A percentile compares a stretch with the other conserved stretches of the same genome.
These are phyloP conservation scores for Todiramphus saurophagus DNA, from an alignment of 2,113 vertebrate genomes.

Conservation along the genomic window DNA sequence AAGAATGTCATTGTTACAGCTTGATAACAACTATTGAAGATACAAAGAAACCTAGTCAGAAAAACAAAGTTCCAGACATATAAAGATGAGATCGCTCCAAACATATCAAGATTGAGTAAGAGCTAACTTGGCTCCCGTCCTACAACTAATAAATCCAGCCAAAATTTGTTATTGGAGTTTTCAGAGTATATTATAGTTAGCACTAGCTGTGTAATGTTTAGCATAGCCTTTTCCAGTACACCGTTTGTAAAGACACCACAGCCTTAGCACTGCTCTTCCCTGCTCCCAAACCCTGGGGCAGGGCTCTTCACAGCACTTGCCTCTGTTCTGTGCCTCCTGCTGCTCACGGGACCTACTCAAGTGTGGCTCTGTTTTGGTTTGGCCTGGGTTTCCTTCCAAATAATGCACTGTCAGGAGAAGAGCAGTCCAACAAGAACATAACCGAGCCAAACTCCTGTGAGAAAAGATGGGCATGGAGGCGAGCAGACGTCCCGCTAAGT, in stretches of 20 bases:
- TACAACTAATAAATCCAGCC: constrained; percentile 18
- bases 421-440: not conserved
- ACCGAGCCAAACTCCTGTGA: not conserved
- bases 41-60: constrained; percentile 18
- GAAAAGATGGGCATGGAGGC: not conserved
- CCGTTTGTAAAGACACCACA: not conserved
- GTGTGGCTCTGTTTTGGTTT: not conserved
- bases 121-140: constrained; percentile 30
- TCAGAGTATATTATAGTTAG: not conserved
- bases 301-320: not conserved
- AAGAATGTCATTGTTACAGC: not conserved
- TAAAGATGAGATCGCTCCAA: constrained; percentile 38
- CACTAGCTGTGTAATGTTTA: not conserved
- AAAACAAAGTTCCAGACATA: constrained; percentile 43
- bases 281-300: not conserved
- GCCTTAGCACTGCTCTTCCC: not conserved
- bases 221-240: not conserved
- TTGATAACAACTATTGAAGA: constrained; percentile 23
- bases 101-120: not conserved
- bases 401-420: not conserved
- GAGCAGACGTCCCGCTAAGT: not conserved
- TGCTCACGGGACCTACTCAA: not conserved
- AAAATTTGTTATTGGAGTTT: not conserved
- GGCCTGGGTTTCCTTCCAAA: not conserved
- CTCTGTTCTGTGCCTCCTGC: not conserved